Base-by-base conservation (phyloP, 2,888 invertebrate genomes). In the Agrypnus murinus region DNA sequence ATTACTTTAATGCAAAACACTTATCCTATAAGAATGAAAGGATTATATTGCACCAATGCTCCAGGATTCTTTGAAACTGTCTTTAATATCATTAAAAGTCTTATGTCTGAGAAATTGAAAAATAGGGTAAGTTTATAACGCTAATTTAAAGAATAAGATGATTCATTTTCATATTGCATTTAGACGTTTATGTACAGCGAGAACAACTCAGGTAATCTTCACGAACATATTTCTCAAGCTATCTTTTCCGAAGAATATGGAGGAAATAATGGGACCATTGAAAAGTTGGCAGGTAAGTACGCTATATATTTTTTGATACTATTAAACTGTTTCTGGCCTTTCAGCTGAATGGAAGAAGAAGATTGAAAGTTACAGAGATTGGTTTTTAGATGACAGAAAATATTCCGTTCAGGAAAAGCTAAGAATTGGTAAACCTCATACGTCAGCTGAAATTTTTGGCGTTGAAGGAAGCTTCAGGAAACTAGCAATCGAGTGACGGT, bases 221-320 rank as follows among this genome's bases (percentile, higher is more conserved):
- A 89, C 76, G 85, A 90, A 75, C 78, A 86, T 55, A 85, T 92
- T 14, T 89, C 91, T 0, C 87, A 88, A 75, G 86, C 88, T 1
- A 84, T 89, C 43, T 82, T 92, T 48, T 92, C 92, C 0, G 82
- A 81, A 9, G 92, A 92, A 79, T 92, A 92, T 78, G 92, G 92
- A 9, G 92, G 92, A 0, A 86, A 87, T 9, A 89, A 87, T 34
- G 89, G 89, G 0, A 84, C 88, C 19, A 81, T 89, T 38, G 82
- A 86, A 73, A 87, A 88, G 72, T 78, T 90, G 45, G 86, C 84
- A 66, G 87, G 89, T 89, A 80, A 78, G 83, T 79, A 53, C 15
- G 9, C 3, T 12, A 19, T 53, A 31, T 3, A 55, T 6, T 53
- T 46, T 6, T 4, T 9, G 36, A 10, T 36, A 36, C n/a, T n/a